phyloP scores from a whole-genome alignment of 2,113 vertebrate genomes.

The Cyanocitta stelleri region DNA sequence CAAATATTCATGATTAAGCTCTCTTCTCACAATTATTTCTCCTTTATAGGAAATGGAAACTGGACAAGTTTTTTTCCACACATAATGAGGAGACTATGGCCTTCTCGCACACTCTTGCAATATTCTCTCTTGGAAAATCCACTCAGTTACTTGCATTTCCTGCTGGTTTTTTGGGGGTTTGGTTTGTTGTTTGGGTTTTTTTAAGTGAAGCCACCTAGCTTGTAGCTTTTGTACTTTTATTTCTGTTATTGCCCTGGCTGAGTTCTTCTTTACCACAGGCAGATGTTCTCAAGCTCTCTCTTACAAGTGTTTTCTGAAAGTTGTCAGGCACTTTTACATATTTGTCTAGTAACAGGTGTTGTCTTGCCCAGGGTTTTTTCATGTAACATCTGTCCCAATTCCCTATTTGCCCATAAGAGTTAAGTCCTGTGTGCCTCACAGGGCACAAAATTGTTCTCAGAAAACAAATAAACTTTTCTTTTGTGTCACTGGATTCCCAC shows the following conservation, averaged over 20 bases:
- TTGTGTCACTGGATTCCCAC: background rate
- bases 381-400: background rate
- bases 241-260: background rate
- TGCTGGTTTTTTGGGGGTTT: background rate
- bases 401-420: background rate
- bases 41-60: background rate
- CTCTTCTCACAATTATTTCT: background rate
- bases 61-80: background rate
- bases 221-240: background rate
- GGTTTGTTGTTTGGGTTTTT: background rate
- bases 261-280: background rate
- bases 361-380: background rate
- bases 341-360: background rate
- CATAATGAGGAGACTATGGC: background rate
- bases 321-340: background rate
- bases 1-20: background rate
- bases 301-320: background rate
- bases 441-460: background rate
- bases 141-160: background rate
- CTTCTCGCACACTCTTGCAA: background rate
- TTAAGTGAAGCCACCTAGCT: background rate
- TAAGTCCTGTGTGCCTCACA: background rate
- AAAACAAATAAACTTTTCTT: background rate
- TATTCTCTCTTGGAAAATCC: background rate
- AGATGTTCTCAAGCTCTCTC: background rate